Evolutionary conservation across 1,140 invertebrate genomes (phyloP).

Genomic region (Cotesia vestalis): DNA sequence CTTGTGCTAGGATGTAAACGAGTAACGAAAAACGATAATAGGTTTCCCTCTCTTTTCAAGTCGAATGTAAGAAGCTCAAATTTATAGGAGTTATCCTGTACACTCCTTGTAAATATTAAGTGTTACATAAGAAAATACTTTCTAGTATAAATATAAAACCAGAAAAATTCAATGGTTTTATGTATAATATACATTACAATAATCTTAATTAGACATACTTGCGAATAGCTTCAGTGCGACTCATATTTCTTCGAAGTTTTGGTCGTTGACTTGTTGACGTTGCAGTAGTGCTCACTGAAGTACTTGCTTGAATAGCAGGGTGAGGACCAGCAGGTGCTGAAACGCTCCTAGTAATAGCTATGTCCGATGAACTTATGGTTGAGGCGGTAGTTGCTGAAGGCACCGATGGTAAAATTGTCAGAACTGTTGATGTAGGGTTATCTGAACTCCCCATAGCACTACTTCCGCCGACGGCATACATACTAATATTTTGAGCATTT

Average conservation of each 20-base stretch:
- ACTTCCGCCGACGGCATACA: constrained; percentile 51
- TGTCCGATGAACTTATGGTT: constrained; percentile 36
- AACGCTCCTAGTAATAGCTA: constrained; percentile 55
- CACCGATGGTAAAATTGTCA: constrained; percentile 41
- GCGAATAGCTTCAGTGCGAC: constrained; percentile 59
- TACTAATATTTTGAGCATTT: constrained; percentile 48
- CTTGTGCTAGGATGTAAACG: too few relatives aligned
- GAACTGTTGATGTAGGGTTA: constrained; percentile 56
- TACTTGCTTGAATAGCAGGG: constrained; percentile 47
- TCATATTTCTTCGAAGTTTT: constrained; percentile 55
- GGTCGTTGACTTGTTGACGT: constrained; percentile 57
- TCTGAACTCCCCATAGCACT: constrained; percentile 47
- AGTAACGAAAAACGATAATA: too few relatives aligned
- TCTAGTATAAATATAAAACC: constrained; percentile 8
- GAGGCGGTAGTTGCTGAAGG: constrained; percentile 39
- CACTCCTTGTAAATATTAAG: too few relatives aligned
- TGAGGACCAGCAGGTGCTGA: constrained; percentile 56
- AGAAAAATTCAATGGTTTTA: not conserved
- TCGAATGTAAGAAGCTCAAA: too few relatives aligned
- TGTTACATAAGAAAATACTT: not conserved
- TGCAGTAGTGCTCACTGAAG: constrained; percentile 53
- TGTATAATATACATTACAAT: not conserved
- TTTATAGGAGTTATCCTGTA: too few relatives aligned
- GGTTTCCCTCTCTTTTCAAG: too few relatives aligned
- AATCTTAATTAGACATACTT: constrained; percentile 49